Base-by-base conservation (phyloP, 2,888 invertebrate species). In the Stegana nigrithorax region DNA sequence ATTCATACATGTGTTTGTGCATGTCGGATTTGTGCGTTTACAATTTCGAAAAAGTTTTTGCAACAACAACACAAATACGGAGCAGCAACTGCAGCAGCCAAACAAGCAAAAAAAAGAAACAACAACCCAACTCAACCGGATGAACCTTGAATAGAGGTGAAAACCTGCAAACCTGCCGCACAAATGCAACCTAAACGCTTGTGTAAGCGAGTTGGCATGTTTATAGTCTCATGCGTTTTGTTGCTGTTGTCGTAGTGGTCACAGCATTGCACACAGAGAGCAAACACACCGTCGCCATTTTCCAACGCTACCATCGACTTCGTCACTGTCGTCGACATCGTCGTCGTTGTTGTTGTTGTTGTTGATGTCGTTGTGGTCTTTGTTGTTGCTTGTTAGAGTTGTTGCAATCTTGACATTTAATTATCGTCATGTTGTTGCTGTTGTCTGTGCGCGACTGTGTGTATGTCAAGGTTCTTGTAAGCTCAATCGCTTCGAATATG, bases 391-490 rank as follows among this genome's bases (percentile, higher is more conserved):
- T 29, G 56, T 21, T 51, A 51, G 55, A 62, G 47, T 61, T 44
- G 60, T 60, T 69, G 62, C 60, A 70, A 62, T 73, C 72, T 72
- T 73, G 72, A 72, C 69, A 71, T 72, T 73, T 72, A 72, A 70
- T 72, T 72, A 70, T 72, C 70, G 47, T 36, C 47, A n/a, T n/a
- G 50, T 17, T 45, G 10, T 27, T 59, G 58, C 23, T 27, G 51
- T 44, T 60, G 42, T 55, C 64, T 27, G 51, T 61, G 50, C 32
- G 17, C 39, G 10, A 14, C 14, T 25, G 36, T 57, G 63, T 72
- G 67, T 72, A 66, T 68, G 72, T 72, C 72, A 72, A 72, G 72
- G 72, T 58, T 64, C n/a, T 25, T 32, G 32, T 21, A 36, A 29
- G 45, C 47, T n/a, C n/a, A n/a, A n/a, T n/a, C n/a, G n/a, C n/a